A percentile compares a stretch with the other conserved stretches of the same genome.
These are phyloP conservation scores for Acheta domesticus DNA, from an alignment of 2,888 invertebrate genomes.

Conservation along the genomic window DNA sequence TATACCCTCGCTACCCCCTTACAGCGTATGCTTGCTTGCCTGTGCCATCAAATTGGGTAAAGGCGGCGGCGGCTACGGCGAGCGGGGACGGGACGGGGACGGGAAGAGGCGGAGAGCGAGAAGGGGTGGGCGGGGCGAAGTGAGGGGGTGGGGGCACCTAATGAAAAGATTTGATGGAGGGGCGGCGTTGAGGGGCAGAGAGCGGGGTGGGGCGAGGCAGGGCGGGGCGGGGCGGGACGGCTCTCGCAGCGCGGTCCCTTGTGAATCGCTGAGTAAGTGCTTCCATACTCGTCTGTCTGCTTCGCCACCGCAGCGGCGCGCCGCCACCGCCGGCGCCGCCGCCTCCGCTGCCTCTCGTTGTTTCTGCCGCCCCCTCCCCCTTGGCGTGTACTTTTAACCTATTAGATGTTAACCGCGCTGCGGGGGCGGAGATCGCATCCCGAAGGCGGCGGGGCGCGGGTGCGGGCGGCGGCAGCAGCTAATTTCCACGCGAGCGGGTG, in stretches of 20 bases:
- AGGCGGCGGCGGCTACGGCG: neutral
- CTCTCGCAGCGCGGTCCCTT: conserved; percentile 21
- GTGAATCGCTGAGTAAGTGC: conserved; percentile 26
- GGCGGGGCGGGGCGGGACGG: neutral
- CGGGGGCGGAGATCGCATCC: too few relatives aligned
- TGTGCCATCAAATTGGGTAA: conserved; percentile 32
- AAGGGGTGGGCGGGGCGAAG: conserved; percentile 33
- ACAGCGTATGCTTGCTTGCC: conserved; percentile 32
- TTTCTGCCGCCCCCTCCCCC: too few relatives aligned
- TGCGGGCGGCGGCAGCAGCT: too few relatives aligned
- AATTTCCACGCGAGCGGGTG: too few relatives aligned
- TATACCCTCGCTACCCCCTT: conserved; percentile 41
- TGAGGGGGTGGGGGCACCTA: conserved; percentile 28
- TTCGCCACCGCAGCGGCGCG: neutral
- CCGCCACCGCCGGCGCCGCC: too few relatives aligned
- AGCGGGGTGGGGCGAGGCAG: neutral
- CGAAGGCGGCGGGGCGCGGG: too few relatives aligned
- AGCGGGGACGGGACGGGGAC: neutral
- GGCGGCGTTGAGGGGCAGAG: conserved; percentile 27
- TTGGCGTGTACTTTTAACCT: too few relatives aligned
- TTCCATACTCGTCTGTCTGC: conserved; percentile 23
- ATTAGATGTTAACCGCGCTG: too few relatives aligned
- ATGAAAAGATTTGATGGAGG: conserved; percentile 36
- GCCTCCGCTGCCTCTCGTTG: too few relatives aligned
- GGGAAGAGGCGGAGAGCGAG: conserved; percentile 29